Conservation (phyloP, 2,888 invertebrate species). For the Drosophila ezoana region DNA sequence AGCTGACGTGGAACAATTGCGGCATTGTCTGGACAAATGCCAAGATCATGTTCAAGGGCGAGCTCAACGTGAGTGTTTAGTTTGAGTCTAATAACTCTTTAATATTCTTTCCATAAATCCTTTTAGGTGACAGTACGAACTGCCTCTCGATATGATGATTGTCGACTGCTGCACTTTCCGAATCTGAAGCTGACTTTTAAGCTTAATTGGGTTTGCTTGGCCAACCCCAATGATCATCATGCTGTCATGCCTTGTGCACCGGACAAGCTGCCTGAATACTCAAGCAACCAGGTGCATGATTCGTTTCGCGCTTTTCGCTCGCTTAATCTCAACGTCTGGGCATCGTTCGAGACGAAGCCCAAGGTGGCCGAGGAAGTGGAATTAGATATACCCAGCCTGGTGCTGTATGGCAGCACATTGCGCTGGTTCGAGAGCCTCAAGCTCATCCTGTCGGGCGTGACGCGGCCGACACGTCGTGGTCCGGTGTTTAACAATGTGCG, state of each 20-base stretch:
- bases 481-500: constrained; percentile 93
- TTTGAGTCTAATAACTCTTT: background rate
- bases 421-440: constrained; percentile 98
- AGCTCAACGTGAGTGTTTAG: constrained; percentile 90
- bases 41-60: constrained; percentile 95
- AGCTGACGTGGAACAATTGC: constrained; percentile 96
- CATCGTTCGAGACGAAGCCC: constrained; percentile 91
- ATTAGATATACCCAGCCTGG: constrained; percentile 89
- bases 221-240: constrained; percentile 98
- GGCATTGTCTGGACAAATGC: constrained; percentile 98
- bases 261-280: constrained; percentile 97
- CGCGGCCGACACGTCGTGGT: constrained; percentile 97
- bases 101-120: background rate
- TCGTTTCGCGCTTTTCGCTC: constrained; percentile 98
- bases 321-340: constrained; percentile 91
- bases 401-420: constrained; percentile 96
- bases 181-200: constrained; percentile 93
- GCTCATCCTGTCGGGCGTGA: constrained; percentile 95
- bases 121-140: constrained; percentile 91
- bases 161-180: constrained; percentile 95
- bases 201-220: constrained; percentile 95
- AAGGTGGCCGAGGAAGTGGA: constrained; percentile 86
- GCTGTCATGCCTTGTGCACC: constrained; percentile 98
- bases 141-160: constrained; percentile 99
- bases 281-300: constrained; percentile 97